phyloP scores from a whole-genome alignment of 2,797 vertebrate genomes.

The Tarsius wallacei region DNA sequence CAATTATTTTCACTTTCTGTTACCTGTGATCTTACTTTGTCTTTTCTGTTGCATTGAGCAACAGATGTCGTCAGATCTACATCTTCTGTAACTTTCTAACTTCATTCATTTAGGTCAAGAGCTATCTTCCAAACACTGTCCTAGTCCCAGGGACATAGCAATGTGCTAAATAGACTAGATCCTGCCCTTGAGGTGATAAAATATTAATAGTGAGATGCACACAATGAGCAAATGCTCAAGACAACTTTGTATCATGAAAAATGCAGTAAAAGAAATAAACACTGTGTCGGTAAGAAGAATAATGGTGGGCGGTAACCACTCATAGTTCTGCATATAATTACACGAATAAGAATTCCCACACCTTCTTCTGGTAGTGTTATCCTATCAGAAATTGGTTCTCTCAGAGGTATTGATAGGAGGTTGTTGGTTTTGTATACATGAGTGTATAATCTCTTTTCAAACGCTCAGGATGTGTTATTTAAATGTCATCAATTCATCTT shows the following conservation, averaged over 20 bases:
- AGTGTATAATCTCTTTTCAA: constrained; percentile 28
- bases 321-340: not conserved
- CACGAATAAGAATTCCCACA: not conserved
- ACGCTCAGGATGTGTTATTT: not conserved
- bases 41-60: not conserved
- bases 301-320: not conserved
- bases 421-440: not conserved
- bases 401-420: not conserved
- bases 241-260: not conserved
- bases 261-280: not conserved
- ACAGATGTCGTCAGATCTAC: not conserved
- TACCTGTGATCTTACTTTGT: not conserved
- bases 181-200: constrained; percentile 30
- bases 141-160: not conserved
- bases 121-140: constrained; percentile 5
- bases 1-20: not conserved
- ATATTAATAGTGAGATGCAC: not conserved
- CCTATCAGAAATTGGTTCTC: not conserved
- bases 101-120: constrained; percentile 11
- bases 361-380: not conserved
- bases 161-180: not conserved
- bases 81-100: constrained; percentile 35
- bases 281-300: not conserved
- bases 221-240: constrained; percentile 26
- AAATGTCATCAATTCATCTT: constrained; percentile 3